Conservation (phyloP, 2,113 vertebrate species). For the Microcebus murinus region DNA sequence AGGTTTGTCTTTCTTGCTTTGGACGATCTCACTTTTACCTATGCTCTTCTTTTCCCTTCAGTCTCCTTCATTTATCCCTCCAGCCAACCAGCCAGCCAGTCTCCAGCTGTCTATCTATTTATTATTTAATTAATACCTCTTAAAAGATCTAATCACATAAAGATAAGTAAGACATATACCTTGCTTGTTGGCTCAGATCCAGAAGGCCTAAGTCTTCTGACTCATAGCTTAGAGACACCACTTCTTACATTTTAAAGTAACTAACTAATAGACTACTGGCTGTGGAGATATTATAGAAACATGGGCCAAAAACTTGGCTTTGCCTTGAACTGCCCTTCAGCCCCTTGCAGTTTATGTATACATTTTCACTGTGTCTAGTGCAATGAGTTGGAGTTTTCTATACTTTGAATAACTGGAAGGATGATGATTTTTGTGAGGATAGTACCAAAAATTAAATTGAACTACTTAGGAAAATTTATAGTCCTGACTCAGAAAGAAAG, state of each 20-base stretch:
- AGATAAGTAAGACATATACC: background rate
- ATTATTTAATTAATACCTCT: background rate
- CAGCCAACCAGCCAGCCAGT: background rate
- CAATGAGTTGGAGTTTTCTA: background rate
- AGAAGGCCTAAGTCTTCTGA: background rate
- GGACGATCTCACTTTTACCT: background rate
- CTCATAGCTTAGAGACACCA: background rate
- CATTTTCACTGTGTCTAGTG: background rate
- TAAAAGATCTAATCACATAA: background rate
- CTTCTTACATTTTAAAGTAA: background rate
- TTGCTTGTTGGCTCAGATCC: background rate
- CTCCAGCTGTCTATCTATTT: background rate
- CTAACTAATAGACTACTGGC: background rate
- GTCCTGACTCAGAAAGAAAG: background rate
- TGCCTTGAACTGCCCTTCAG: background rate
- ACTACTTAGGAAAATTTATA: background rate
- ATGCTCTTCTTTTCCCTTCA: background rate
- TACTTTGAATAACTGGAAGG: background rate
- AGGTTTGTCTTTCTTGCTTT: background rate
- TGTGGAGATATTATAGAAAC: background rate
- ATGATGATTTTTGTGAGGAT: background rate
- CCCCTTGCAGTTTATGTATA: background rate
- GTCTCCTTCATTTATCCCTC: background rate
- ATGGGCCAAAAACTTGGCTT: background rate
- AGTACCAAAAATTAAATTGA: constrained; percentile 23